Evolutionary conservation across 1,140 invertebrate genomes (phyloP).

Genomic region (Tribolium madens): DNA sequence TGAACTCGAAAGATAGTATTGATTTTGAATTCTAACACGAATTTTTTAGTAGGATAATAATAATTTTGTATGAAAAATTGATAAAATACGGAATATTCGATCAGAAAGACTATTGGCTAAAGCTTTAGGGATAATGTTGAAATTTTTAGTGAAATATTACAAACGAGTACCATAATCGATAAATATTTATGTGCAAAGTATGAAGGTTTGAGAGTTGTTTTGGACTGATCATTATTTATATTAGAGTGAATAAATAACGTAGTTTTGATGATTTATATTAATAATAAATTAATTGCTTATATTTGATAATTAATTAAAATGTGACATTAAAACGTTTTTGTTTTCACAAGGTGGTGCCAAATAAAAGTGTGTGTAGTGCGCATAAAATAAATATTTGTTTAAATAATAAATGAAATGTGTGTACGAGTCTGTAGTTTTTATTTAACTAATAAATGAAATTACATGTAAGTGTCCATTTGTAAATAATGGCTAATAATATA

Average conservation of each 20-base stretch:
- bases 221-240: neutral
- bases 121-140: neutral
- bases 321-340: neutral
- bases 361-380: neutral
- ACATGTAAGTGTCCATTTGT: neutral
- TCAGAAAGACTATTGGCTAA: neutral
- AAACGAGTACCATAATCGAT: neutral
- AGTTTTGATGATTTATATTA: conserved; percentile 10
- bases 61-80: neutral
- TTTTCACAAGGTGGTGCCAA: conserved; percentile 21
- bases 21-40: neutral
- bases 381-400: conserved; percentile 1
- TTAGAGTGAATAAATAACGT: neutral
- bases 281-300: conserved; percentile 23
- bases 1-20: neutral
- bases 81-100: neutral
- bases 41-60: neutral
- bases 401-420: conserved; percentile 1
- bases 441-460: neutral
- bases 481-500: conserved; percentile 40
- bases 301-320: conserved; percentile 15
- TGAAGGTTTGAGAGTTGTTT: neutral
- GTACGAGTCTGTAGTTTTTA: neutral
- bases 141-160: neutral
- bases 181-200: neutral